phyloP scores from a whole-genome alignment of 2,797 vertebrate genomes.

The Anas acuta region DNA sequence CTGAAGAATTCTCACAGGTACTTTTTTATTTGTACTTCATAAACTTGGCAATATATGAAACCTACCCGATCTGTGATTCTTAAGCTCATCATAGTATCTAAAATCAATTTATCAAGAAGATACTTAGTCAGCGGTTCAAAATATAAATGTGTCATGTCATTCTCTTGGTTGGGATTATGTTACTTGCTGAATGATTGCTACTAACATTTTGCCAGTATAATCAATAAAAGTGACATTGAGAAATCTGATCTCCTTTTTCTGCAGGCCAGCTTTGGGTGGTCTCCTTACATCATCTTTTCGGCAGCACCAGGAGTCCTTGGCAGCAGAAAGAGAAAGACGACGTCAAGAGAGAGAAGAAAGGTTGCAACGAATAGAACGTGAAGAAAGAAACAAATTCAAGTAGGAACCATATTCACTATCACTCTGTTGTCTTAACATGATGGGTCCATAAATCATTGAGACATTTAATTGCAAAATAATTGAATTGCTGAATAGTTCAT shows the following conservation, averaged over 20 bases:
- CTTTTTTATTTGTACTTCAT: neutral
- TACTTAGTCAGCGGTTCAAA: neutral
- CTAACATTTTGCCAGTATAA: constrained; percentile 46
- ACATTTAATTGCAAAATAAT: neutral
- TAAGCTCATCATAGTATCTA: neutral
- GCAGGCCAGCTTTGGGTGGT: constrained; percentile 85
- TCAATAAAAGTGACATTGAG: constrained; percentile 55
- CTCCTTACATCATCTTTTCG: constrained; percentile 92
- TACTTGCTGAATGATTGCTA: constrained; percentile 8
- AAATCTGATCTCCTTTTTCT: constrained; percentile 48
- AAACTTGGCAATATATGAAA: neutral
- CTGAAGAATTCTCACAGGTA: neutral
- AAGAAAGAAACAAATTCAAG: constrained; percentile 96
- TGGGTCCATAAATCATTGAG: neutral
- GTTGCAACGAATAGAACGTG: constrained; percentile 92
- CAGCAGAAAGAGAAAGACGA: constrained; percentile 90
- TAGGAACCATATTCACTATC: constrained; percentile 71
- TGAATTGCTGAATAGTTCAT: neutral
- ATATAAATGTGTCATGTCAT: neutral
- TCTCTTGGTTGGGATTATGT: constrained; percentile 6
- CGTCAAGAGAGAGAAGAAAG: constrained; percentile 93
- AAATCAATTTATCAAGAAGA: neutral
- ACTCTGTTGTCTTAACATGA: neutral
- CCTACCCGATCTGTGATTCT: neutral
- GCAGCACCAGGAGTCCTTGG: constrained; percentile 95